Evolutionary conservation across 2,113 vertebrate genomes (phyloP).

Genomic region (Tursiops truncatus): DNA sequence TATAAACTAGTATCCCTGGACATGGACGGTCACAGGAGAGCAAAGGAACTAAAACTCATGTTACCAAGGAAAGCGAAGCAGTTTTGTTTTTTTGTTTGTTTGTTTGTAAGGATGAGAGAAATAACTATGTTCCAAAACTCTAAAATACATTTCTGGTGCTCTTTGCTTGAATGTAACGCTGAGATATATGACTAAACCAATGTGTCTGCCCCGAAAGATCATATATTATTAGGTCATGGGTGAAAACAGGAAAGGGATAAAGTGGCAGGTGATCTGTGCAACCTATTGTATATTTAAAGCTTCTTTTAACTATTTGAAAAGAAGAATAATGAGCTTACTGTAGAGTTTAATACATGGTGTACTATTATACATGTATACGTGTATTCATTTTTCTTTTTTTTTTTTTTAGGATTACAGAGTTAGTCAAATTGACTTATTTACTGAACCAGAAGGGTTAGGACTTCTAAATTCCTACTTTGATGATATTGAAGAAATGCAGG

Average conservation of each 20-base stretch:
- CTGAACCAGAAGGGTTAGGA: constrained; percentile 92
- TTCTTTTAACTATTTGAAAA: constrained; percentile 49
- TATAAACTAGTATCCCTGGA: not conserved
- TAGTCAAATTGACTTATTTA: constrained; percentile 92
- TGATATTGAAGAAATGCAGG: constrained; percentile 89
- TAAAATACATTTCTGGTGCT: not conserved
- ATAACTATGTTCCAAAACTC: not conserved
- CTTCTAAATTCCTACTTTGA: constrained; percentile 89
- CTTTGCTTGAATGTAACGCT: not conserved
- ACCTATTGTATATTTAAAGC: constrained; percentile 31
- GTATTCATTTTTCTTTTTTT: constrained; percentile 48
- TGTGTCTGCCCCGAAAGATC: not conserved
- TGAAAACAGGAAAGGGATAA: not conserved
- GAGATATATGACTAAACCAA: not conserved
- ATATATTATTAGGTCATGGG: not conserved
- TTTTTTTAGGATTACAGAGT: constrained; percentile 92
- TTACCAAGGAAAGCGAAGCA: not conserved
- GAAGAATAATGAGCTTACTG: constrained; percentile 46
- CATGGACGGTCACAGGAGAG: not conserved
- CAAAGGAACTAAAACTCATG: not conserved
- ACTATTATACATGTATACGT: not conserved
- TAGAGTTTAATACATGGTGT: constrained; percentile 22
- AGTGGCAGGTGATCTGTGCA: constrained; percentile 53
- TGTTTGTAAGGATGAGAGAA: not conserved
- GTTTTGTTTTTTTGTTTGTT: not conserved